phyloP scores from a whole-genome alignment of 2,888 invertebrate species.

The Tortricodes alternella region DNA sequence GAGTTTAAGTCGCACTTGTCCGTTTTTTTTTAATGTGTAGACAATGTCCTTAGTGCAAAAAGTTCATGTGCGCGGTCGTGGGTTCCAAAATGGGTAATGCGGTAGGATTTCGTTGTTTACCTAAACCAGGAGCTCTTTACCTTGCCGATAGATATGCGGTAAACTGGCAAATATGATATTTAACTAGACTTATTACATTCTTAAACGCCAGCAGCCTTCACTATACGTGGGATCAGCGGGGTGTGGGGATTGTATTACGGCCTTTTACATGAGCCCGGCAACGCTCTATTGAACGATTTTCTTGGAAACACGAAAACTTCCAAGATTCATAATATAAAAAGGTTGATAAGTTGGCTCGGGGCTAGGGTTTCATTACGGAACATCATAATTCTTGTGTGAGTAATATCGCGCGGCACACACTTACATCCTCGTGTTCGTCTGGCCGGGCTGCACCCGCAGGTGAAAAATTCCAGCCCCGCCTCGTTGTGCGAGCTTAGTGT shows the following conservation, averaged over 20 bases:
- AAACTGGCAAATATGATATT: slow-evolving; percentile 11
- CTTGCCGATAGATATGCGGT: too few relatives aligned
- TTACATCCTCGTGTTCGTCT: slow-evolving; percentile 39
- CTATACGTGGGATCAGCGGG: slow-evolving; percentile 9
- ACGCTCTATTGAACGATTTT: slow-evolving; percentile 28
- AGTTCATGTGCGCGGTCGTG: too few relatives aligned
- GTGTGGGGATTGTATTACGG: slow-evolving; percentile 28
- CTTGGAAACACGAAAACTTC: slow-evolving; percentile 26
- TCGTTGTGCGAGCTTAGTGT: slow-evolving; percentile 76
- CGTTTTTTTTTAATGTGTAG: too few relatives aligned
- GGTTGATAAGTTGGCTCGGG: slow-evolving; percentile 53
- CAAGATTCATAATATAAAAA: slow-evolving; percentile 33
- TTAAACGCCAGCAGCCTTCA: slow-evolving; percentile 3
- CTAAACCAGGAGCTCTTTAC: too few relatives aligned
- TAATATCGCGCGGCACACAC: slow-evolving; percentile 72
- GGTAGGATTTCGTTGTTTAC: too few relatives aligned
- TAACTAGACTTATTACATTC: slow-evolving; percentile 24
- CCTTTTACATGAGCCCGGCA: slow-evolving; percentile 24
- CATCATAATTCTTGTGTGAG: slow-evolving; percentile 74
- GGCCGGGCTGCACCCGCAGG: slow-evolving; percentile 58
- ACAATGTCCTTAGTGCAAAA: too few relatives aligned
- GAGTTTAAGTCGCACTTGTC: too few relatives aligned
- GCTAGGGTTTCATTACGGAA: slow-evolving; percentile 67
- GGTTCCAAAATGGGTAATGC: too few relatives aligned
- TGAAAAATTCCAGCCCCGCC: slow-evolving; percentile 77